A percentile compares a stretch with the other conserved stretches of the same genome.
phyloP scores from a whole-genome alignment of 2,797 vertebrate species.

The Onychomys arenicola region DNA sequence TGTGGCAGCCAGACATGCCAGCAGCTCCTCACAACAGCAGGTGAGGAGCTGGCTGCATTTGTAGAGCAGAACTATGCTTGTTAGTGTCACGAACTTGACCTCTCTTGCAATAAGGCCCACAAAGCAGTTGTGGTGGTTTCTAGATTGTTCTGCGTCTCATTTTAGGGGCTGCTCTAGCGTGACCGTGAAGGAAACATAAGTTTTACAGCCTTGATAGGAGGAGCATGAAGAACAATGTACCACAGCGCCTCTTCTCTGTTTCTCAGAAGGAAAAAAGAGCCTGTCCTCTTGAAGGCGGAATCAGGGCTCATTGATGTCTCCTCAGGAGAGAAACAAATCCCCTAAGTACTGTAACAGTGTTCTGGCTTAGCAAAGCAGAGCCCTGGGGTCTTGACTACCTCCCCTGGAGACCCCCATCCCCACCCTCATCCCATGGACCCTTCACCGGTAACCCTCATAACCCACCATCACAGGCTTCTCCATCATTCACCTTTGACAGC shows the following conservation, averaged over 20 bases:
- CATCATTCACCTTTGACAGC: neutral
- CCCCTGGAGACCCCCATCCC: neutral
- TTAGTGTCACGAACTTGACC: neutral
- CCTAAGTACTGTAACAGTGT: neutral
- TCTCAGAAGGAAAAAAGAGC: slow-evolving; percentile 15
- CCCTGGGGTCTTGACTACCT: neutral
- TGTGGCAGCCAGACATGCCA: neutral
- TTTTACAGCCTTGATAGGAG: neutral
- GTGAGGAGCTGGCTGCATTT: neutral
- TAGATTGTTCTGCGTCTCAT: neutral
- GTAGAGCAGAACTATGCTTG: neutral
- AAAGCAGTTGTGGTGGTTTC: neutral
- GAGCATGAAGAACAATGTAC: neutral
- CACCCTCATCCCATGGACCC: neutral
- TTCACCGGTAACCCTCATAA: neutral
- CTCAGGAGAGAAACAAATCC: slow-evolving; percentile 1
- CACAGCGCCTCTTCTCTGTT: neutral
- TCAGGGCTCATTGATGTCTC: slow-evolving; percentile 48
- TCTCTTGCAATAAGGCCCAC: neutral
- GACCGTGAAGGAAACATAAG: neutral
- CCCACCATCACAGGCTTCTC: neutral
- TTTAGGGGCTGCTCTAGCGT: neutral
- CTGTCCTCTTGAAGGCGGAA: slow-evolving; percentile 52
- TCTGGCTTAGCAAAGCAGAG: neutral
- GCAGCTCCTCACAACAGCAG: neutral